phyloP scores from a whole-genome alignment of 2,888 invertebrate genomes.

The Dascillus cervinus region DNA sequence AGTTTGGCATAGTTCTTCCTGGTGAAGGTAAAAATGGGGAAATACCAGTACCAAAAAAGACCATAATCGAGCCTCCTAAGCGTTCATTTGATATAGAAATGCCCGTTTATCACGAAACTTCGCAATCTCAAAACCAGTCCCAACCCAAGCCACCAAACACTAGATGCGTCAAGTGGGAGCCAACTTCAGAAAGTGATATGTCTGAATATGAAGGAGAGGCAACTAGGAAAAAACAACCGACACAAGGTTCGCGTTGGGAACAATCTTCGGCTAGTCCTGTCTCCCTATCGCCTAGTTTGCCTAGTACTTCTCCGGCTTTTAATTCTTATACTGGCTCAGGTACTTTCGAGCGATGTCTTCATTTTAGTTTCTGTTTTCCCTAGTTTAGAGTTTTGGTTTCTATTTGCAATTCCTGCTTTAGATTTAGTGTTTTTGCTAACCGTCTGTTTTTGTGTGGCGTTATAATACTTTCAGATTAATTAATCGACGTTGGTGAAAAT shows the following conservation, averaged over 20 bases:
- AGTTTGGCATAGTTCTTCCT: conserved; percentile 65
- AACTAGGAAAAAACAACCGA: conserved; percentile 37
- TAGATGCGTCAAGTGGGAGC: conserved; percentile 53
- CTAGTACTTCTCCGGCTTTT: conserved; percentile 50
- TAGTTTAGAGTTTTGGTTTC: conserved; percentile 1
- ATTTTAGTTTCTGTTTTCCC: conserved; percentile 3
- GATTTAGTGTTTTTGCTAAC: neutral
- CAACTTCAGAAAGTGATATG: conserved; percentile 55
- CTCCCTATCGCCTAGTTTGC: conserved; percentile 52
- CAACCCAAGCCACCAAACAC: conserved; percentile 28
- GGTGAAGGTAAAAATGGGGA: conserved; percentile 52
- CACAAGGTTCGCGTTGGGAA: conserved; percentile 38
- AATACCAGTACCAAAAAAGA: conserved; percentile 41
- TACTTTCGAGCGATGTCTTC: conserved; percentile 13
- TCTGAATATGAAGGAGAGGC: conserved; percentile 49
- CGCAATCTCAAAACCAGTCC: conserved; percentile 25
- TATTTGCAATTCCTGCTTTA: neutral
- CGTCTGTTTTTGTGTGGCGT: too few relatives aligned
- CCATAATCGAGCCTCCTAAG: conserved; percentile 46
- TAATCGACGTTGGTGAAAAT: too few relatives aligned
- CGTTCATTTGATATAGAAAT: conserved; percentile 54
- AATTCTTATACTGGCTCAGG: conserved; percentile 26
- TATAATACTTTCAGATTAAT: too few relatives aligned
- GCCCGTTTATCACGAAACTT: conserved; percentile 59
- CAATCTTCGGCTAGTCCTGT: conserved; percentile 49